Evolutionary conservation across 2,113 vertebrate species (phyloP).

Genomic region (Dryoscopus gambensis): DNA sequence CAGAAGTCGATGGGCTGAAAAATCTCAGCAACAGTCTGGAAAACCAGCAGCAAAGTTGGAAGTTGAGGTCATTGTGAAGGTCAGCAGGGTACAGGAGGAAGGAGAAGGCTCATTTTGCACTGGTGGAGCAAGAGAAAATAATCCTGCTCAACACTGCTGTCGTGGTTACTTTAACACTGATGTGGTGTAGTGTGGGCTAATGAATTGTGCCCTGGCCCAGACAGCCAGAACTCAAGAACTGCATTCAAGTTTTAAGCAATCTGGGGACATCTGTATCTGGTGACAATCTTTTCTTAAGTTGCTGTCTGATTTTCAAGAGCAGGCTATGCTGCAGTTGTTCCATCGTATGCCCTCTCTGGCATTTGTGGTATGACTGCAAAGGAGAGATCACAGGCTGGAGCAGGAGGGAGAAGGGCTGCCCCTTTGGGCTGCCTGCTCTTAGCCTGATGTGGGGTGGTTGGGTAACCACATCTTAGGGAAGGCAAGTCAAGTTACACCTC

Average conservation of each 20-base stretch:
- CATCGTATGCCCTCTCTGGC: background rate
- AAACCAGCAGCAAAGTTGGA: background rate
- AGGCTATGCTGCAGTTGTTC: background rate
- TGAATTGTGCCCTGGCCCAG: background rate
- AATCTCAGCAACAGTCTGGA: background rate
- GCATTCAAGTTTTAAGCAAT: background rate
- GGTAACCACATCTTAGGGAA: background rate
- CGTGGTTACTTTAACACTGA: background rate
- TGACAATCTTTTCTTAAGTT: background rate
- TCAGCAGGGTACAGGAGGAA: background rate
- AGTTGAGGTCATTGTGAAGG: background rate
- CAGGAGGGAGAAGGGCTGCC: background rate
- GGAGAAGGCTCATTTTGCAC: background rate
- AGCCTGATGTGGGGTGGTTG: background rate
- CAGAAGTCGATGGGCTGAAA: background rate
- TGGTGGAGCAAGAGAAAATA: background rate
- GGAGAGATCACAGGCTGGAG: background rate
- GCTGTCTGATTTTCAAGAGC: background rate
- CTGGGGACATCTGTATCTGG: background rate
- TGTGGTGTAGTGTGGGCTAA: background rate
- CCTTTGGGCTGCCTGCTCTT: background rate
- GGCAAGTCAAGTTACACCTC: background rate
- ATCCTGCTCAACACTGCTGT: background rate
- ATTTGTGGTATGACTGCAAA: background rate
- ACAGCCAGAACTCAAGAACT: background rate